Base-by-base conservation (phyloP, 2,113 vertebrate species). In the Phycodurus eques region DNA sequence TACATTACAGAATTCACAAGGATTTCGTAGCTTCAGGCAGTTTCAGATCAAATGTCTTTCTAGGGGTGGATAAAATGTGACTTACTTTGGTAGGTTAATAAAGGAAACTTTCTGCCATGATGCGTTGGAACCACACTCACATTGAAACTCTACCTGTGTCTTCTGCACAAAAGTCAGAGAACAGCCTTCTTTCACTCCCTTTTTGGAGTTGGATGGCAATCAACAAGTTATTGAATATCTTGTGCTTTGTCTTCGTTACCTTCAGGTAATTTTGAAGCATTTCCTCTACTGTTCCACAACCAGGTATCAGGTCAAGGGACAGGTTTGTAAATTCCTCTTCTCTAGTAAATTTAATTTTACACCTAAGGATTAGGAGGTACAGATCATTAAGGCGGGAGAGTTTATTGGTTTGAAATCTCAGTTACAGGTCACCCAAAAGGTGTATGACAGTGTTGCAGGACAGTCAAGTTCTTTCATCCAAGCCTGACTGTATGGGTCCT, bases 261-360 rank as follows among this genome's bases (percentile, higher is more conserved):
- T 2, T 62, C 8, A 71, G 14, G 49, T 74, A 67, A 42, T 47
- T 5, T 9, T 67, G 56, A 12, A 74, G 63, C 68, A 79, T 61
- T 33, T 67, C 22, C 22, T 79, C 56, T 6, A 79, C 68, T 13
- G 56, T 62, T 4, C 46, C 54, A 47, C n/a, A 47, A 70, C 47
- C 46, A 35, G 71, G 54, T 13, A 70, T 5, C 62, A 79, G 17
- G 27, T 79, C 54, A 3, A 79, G 39, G 19, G 72, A 74, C 27
- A 74, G 72, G 68, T 74, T 74, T 1, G 72, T 71, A 4, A 67
- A 74, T 14, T 56, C 62, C 15, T 74, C 68, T 22, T 72, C 43
- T 47, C 47, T 59, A 1, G n/a, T 47, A 2, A 64, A 77, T 70
- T 14, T 0, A 1, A 3, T 35, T 2, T 31, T 46, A 7, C 74